Evolutionary conservation across 2,113 vertebrate genomes (phyloP).

Genomic region (Brachionichthys hirsutus): DNA sequence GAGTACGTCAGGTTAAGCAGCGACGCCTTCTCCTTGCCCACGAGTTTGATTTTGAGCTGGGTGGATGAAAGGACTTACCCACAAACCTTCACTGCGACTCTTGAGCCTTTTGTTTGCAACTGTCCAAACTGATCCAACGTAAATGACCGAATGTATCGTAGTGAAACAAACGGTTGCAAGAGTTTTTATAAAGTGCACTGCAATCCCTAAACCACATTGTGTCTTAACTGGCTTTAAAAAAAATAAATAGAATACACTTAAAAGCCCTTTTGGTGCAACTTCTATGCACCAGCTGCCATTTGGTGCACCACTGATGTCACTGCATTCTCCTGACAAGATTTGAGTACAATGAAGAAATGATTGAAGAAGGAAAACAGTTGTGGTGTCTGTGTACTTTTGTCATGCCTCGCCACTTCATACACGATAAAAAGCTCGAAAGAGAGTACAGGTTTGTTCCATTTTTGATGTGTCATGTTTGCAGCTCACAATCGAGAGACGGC

Average conservation of each 20-base stretch:
- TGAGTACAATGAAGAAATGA: background rate
- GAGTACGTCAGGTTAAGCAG: constrained; percentile 41
- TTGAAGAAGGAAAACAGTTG: background rate
- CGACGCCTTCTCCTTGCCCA: constrained; percentile 3
- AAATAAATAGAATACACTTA: background rate
- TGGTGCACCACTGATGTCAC: constrained; percentile 33
- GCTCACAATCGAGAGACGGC: too few relatives aligned
- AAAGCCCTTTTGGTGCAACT: constrained; percentile 47
- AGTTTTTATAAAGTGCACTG: constrained; percentile 30
- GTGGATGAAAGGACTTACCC: constrained; percentile 22
- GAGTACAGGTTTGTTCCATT: too few relatives aligned
- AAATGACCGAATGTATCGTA: constrained; percentile 46
- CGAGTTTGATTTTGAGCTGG: constrained; percentile 28
- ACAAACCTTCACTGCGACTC: constrained; percentile 35
- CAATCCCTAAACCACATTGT: constrained; percentile 13
- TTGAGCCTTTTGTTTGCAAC: constrained; percentile 57
- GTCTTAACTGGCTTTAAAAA: constrained; percentile 4
- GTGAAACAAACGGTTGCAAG: constrained; percentile 34
- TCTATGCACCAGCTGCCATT: constrained; percentile 43
- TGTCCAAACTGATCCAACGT: constrained; percentile 60
- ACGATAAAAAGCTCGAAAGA: too few relatives aligned
- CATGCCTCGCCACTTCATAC: too few relatives aligned
- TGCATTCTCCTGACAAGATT: constrained; percentile 9
- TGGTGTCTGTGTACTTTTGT: background rate
- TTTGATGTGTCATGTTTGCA: too few relatives aligned